Conservation (phyloP, 2,888 invertebrate species). For the Dioctria linearis region DNA sequence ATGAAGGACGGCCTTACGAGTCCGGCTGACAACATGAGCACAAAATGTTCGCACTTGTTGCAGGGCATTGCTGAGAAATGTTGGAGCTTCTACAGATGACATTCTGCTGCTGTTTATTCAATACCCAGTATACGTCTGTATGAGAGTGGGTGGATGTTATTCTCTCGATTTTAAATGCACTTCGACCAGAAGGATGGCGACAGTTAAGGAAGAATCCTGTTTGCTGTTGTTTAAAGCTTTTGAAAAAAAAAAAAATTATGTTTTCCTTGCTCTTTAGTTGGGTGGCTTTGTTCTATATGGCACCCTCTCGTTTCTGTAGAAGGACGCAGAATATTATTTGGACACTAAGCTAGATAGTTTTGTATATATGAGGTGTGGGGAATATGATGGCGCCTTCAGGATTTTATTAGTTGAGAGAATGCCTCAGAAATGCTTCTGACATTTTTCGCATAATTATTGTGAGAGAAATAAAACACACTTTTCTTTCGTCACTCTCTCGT, state of each 20-base stretch:
- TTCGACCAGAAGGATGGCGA: background rate
- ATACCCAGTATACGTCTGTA: too few relatives aligned
- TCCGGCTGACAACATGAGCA: conserved; percentile 55
- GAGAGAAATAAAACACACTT: background rate
- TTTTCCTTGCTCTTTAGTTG: too few relatives aligned
- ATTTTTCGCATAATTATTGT: background rate
- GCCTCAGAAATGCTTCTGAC: background rate
- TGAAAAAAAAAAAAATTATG: too few relatives aligned
- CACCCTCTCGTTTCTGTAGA: too few relatives aligned
- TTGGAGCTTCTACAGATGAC: conserved; percentile 51
- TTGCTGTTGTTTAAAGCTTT: background rate
- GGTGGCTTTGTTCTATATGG: too few relatives aligned
- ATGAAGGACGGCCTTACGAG: conserved; percentile 51
- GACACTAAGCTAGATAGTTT: background rate
- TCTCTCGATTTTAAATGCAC: background rate
- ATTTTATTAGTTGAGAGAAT: background rate
- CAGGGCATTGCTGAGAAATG: conserved; percentile 42
- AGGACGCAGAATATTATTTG: background rate
- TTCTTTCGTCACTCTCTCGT: too few relatives aligned
- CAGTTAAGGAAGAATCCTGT: background rate
- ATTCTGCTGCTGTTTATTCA: conserved; percentile 22
- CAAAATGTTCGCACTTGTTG: conserved; percentile 60
- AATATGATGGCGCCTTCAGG: conserved; percentile 21
- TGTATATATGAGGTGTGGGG: conserved; percentile 1
- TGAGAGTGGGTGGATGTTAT: background rate